Conservation (phyloP, 2,888 invertebrate species). For the Lasioglossum pauxillum region DNA sequence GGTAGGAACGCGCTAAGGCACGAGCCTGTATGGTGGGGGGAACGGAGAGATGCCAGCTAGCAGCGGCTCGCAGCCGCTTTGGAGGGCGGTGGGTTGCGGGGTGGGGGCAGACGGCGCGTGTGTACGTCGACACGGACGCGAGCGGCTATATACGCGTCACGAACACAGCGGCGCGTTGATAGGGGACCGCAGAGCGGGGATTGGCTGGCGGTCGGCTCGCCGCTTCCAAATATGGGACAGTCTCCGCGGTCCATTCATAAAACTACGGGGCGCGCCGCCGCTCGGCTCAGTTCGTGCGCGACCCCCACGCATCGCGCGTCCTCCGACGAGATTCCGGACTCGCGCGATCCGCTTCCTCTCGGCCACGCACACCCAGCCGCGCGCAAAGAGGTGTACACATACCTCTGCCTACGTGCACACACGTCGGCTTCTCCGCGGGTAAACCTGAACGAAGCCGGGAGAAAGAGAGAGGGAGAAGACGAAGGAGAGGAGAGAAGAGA, state of each 20-base stretch:
- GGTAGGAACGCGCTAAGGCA: slow-evolving; percentile 84
- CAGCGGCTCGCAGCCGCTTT: slow-evolving; percentile 47
- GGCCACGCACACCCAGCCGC: slow-evolving; percentile 52
- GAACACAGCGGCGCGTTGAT: slow-evolving; percentile 61
- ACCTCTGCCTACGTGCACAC: slow-evolving; percentile 36
- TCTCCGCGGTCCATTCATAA: slow-evolving; percentile 92
- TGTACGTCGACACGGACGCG: slow-evolving; percentile 52
- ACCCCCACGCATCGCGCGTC: slow-evolving; percentile 84
- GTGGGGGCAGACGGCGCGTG: slow-evolving; percentile 50
- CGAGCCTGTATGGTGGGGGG: slow-evolving; percentile 67
- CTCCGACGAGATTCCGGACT: slow-evolving; percentile 63
- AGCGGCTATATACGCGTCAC: slow-evolving; percentile 26
- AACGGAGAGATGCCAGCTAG: slow-evolving; percentile 53
- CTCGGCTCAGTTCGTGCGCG: slow-evolving; percentile 86
- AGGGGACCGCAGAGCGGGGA: slow-evolving; percentile 81
- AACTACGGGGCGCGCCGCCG: slow-evolving; percentile 90
- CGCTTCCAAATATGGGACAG: slow-evolving; percentile 95
- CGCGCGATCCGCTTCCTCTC: slow-evolving; percentile 61
- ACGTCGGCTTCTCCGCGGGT: slow-evolving; percentile 37
- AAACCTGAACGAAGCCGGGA: slow-evolving; percentile 15
- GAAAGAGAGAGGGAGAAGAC: slow-evolving; percentile 31
- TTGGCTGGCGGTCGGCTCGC: slow-evolving; percentile 86
- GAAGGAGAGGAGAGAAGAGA: slow-evolving; percentile 22
- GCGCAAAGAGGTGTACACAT: slow-evolving; percentile 22
- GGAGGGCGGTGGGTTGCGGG: slow-evolving; percentile 71